A percentile compares a stretch with the other conserved stretches of the same genome.
phyloP scores from a whole-genome alignment of 2,888 invertebrate genomes.

The Eurytoma adleriae region DNA sequence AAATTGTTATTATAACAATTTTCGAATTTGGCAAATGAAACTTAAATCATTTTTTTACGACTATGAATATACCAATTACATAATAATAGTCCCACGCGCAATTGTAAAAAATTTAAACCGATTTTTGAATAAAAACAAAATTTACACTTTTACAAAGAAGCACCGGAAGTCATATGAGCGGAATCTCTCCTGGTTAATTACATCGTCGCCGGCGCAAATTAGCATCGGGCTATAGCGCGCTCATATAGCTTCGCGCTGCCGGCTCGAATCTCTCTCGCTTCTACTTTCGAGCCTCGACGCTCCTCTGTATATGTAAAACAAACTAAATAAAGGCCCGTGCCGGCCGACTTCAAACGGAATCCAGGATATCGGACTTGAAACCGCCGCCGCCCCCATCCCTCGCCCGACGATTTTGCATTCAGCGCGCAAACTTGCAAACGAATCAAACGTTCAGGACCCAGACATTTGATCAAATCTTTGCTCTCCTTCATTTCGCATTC shows the following conservation, averaged over 20 bases:
- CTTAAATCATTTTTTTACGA: too few relatives aligned
- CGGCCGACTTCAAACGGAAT: slow-evolving; percentile 53
- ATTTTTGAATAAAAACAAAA: too few relatives aligned
- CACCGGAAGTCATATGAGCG: too few relatives aligned
- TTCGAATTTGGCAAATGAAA: too few relatives aligned
- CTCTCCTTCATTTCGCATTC: slow-evolving; percentile 40
- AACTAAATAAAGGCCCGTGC: slow-evolving; percentile 49
- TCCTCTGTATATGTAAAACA: slow-evolving; percentile 47
- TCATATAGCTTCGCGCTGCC: neutral
- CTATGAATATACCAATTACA: too few relatives aligned
- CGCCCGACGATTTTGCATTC: slow-evolving; percentile 52
- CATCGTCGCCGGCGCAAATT: neutral
- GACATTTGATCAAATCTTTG: slow-evolving; percentile 55
- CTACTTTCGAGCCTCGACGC: neutral
- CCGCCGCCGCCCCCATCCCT: neutral
- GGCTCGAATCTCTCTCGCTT: slow-evolving; percentile 3
- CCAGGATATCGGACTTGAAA: slow-evolving; percentile 45
- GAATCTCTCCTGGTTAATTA: neutral
- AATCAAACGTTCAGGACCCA: slow-evolving; percentile 52
- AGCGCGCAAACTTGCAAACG: slow-evolving; percentile 49
- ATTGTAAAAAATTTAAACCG: too few relatives aligned
- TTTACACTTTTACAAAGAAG: too few relatives aligned
- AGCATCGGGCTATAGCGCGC: neutral
- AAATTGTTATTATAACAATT: too few relatives aligned
- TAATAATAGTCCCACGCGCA: too few relatives aligned